A percentile compares a stretch with the other conserved stretches of the same genome.
Evolutionary conservation across 2,113 vertebrate genomes (phyloP).

Genomic region (Cebidichthys violaceus): DNA sequence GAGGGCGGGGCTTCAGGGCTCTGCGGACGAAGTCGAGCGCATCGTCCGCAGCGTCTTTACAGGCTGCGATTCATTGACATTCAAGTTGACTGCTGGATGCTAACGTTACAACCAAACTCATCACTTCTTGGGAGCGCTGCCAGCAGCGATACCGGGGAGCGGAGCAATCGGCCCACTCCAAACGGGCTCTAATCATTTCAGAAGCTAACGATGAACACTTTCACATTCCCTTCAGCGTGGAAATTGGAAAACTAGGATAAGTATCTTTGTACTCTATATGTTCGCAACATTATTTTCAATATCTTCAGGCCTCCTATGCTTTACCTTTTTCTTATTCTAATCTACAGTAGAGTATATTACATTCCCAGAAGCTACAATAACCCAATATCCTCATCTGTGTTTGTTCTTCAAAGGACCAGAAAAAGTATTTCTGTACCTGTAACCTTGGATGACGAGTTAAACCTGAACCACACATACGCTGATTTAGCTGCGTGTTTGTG

Average conservation of each 20-base stretch:
- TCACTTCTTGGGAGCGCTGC: no score
- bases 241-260: background rate
- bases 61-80: no score
- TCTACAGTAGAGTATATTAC: background rate
- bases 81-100: no score
- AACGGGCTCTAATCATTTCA: background rate
- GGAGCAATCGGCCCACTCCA: background rate
- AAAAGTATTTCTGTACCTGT: background rate
- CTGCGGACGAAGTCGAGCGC: no score
- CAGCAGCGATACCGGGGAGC: no score
- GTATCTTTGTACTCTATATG: background rate
- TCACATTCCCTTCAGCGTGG: background rate
- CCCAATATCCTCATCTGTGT: background rate
- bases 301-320: background rate
- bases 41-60: no score
- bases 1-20: no score
- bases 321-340: background rate
- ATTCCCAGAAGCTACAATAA: background rate
- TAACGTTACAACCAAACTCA: no score
- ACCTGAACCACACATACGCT: slow-evolving; percentile 23
- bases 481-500: background rate
- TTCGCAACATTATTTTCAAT: background rate
- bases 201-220: background rate
- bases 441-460: slow-evolving; percentile 6
- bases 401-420: background rate